Conservation (phyloP, 2,797 vertebrate genomes). For the Potorous gilbertii region DNA sequence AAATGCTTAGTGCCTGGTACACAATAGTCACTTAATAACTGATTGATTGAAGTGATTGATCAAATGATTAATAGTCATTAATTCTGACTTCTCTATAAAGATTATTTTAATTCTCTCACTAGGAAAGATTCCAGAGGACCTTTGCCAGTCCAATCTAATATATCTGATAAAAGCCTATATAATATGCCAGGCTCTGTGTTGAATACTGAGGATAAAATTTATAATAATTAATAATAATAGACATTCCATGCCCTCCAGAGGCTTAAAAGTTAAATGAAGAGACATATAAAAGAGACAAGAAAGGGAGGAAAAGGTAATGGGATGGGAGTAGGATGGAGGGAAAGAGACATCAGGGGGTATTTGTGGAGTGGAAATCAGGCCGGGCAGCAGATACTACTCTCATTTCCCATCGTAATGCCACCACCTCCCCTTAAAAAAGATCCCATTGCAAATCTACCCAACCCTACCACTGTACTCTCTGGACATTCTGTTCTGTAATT, state of each 20-base stretch:
- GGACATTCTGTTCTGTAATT: neutral
- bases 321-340: too few species aligned
- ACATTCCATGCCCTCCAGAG: neutral
- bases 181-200: neutral
- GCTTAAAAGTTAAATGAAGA: neutral
- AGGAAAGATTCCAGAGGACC: neutral
- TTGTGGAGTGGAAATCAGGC: neutral
- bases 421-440: neutral
- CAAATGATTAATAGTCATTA: neutral
- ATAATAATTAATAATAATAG: neutral
- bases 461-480: neutral
- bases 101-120: neutral
- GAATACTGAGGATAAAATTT: neutral
- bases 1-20: neutral
- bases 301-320: neutral
- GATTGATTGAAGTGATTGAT: neutral
- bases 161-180: neutral
- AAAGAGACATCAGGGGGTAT: neutral
- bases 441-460: neutral
- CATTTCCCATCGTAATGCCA: neutral
- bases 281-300: neutral
- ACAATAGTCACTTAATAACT: neutral
- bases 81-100: neutral
- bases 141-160: neutral
- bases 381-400: neutral